Percentiles rank a stretch among this genome's conserved stretches.
These are phyloP conservation scores for Paralinhomoeus sp. DNA, from an alignment of 2,888 invertebrate species.

Conservation along the genomic window DNA sequence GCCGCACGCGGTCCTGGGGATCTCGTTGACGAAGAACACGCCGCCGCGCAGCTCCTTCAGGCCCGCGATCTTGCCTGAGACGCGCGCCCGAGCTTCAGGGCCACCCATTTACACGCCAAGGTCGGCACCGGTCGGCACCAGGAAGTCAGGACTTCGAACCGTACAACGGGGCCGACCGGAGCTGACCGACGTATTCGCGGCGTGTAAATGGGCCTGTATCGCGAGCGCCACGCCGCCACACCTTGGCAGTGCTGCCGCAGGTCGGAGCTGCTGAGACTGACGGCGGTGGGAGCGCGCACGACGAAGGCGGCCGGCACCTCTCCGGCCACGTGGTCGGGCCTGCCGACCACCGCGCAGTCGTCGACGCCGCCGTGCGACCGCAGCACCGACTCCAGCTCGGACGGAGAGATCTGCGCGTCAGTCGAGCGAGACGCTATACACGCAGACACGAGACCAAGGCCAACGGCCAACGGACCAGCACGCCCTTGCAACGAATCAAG, in stretches of 20 bases:
- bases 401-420: conserved; percentile 14
- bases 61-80: conserved; percentile 16
- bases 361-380: conserved; percentile 18
- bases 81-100: too few relatives aligned
- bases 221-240: too few relatives aligned
- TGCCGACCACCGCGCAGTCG: conserved; percentile 20
- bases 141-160: too few relatives aligned
- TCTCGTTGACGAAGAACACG: conserved; percentile 21
- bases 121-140: too few relatives aligned
- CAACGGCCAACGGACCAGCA: conserved; percentile 8
- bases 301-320: conserved; percentile 20
- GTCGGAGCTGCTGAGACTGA: conserved; percentile 15
- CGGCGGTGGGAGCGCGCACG: conserved; percentile 12
- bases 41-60: conserved; percentile 21
- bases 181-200: too few relatives aligned
- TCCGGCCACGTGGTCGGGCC: conserved; percentile 18
- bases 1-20: conserved; percentile 17
- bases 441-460: background rate
- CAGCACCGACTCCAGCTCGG: conserved; percentile 16
- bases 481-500: conserved; percentile 37
- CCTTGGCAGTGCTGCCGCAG: conserved; percentile 17
- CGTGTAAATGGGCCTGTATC: too few relatives aligned
- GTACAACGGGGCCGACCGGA: too few relatives aligned
- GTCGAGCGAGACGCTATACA: too few relatives aligned
- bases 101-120: too few relatives aligned